Evolutionary conservation across 2,888 invertebrate species (phyloP), one percentile per base, ranked within the genome.

Genomic region (Drosophila setosimentum): DNA sequence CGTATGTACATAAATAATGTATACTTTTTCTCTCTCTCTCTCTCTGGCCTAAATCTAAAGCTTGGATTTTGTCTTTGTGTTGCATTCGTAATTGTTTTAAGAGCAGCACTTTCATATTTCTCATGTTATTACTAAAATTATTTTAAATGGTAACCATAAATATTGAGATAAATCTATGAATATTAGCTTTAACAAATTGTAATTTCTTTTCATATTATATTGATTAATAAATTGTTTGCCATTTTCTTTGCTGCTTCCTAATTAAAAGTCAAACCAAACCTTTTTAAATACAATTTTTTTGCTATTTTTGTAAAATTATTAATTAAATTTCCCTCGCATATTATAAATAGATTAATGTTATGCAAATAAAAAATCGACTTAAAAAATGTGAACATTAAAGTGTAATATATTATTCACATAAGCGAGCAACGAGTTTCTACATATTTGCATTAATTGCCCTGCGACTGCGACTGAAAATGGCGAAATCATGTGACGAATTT

Each of bases 401-500:
- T 53, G 6, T 48, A 51, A 33, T 58, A 76, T 64, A 45, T 37
- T 42, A 67, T 64, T 50, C 30, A 35, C 37, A 55, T 24, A 53
- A 54, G 30, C 18, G 40, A n/a, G 29, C 24, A 55, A 18, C 48
- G 32, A 29, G 35, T 33, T 78, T 66, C 50, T 65, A 57, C 72
- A 62, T 27, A 37, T 45, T 45, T 58, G 49, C 66, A 79, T 79
- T 80, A 78, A 80, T 80, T 80, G 70, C 61, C 27, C 40, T 10
- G 51, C 64, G 37, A 63, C 29, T 53, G 70, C 21, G 30, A 5
- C 33, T 40, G 48, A 18, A 70, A 80, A 80, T 72, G 57, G 48
- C 51, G 53, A 73, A 74, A 80, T 72, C 82, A 73, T 83, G 82
- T 74, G 57, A 67, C 71, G 82, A 68, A 83, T 83, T 83, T 82